Base-by-base conservation (phyloP, 2,113 vertebrate genomes). In the Micronycteris hirsuta region DNA sequence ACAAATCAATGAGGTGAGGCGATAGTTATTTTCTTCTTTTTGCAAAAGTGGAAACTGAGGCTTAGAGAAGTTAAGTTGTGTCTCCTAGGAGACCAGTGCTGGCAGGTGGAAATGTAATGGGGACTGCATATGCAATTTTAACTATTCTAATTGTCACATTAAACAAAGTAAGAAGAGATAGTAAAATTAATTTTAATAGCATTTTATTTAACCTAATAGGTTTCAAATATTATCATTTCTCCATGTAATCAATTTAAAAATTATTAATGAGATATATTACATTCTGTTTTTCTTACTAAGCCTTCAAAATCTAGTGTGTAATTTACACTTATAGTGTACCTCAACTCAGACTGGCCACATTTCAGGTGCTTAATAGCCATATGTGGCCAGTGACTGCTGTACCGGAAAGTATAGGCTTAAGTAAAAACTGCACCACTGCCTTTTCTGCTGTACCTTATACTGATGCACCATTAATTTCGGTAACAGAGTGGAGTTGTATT, bases 11-110 rank as follows among this genome's bases (percentile, higher is more conserved):
- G 71, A 93, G 52, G 67, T 3, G 70, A 7, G n/a, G 12, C 17
- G 71, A 73, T 28, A 33, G 17, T 91, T 80, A 41, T 90, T 96
- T 94, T 86, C 20, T 83, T 15, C 36, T 41, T 89, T 86, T 93
- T 83, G 65, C 12, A 71, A 73, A 86, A 91, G 11, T 65, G 11
- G 43, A 76, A 71, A 68, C 15, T 7, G 17, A 92, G n/a, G 5
- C 31, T 90, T 76, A 85, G 41, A 73, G 89, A 97, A 58, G 38
- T 17, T 85, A 73, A 76, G 17, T 41, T 78, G 33, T 7, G 33
- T 76, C 26, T 71, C 22, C 61, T 86, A 73, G 58, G 58, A 1
- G 47, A 85, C 6, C 4, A 78, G 31, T 86, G 41, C 43, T 87
- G 5, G 65, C 4, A 13, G 26, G 54, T n/a, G 83, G 36, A 94